These are phyloP conservation scores for Phoeniculus purpureus DNA, from an alignment of 2,797 vertebrate species.

Conservation along the genomic window DNA sequence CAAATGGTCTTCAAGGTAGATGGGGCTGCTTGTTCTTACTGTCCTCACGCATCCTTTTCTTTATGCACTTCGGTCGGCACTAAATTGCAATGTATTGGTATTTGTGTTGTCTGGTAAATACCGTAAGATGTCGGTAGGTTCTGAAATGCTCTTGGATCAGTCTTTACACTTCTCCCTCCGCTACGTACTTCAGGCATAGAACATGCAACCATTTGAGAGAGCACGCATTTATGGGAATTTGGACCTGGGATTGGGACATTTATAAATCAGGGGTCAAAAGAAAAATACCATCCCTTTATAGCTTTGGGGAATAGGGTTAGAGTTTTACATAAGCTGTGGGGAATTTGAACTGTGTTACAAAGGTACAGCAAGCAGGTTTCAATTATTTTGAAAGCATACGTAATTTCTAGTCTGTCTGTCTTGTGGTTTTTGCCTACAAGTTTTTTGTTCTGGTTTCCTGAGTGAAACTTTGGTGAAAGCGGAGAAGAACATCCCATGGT, in stretches of 20 bases:
- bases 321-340: neutral
- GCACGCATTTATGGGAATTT: neutral
- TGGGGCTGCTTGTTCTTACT: neutral
- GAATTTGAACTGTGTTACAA: neutral
- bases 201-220: neutral
- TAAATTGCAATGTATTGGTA: neutral
- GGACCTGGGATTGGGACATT: neutral
- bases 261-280: neutral
- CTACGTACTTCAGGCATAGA: neutral
- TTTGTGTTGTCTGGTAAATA: constrained; percentile 3
- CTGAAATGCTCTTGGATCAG: neutral
- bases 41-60: neutral
- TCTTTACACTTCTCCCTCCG: neutral
- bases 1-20: neutral
- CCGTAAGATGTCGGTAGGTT: neutral
- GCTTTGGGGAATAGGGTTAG: neutral
- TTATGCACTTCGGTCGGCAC: neutral
- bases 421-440: neutral
- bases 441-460: neutral
- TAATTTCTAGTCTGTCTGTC: neutral
- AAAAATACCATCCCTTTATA: neutral
- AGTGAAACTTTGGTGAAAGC: neutral
- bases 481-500: neutral
- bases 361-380: neutral
- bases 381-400: neutral